phyloP scores from a whole-genome alignment of 2,113 vertebrate species.

The Vimba vimba region DNA sequence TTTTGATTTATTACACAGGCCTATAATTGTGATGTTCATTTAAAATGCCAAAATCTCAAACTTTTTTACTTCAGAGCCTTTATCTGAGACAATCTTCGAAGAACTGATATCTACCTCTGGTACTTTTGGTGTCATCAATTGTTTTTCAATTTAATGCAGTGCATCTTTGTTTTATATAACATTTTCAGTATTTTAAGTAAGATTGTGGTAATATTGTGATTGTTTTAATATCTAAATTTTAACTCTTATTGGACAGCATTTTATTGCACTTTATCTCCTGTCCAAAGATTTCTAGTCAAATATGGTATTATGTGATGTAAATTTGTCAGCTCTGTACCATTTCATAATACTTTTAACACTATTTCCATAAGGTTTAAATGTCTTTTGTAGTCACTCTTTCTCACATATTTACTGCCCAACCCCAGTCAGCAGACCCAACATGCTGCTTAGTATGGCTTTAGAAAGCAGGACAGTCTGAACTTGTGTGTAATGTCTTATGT shows the following conservation, averaged over 20 bases:
- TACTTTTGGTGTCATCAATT: neutral
- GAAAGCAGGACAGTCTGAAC: constrained; percentile 29
- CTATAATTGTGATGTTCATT: neutral
- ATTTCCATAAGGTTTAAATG: constrained; percentile 5
- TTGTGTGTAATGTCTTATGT: constrained; percentile 24
- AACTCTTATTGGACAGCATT: neutral
- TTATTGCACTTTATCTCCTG: neutral
- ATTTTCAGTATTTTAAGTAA: neutral
- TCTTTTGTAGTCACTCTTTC: neutral
- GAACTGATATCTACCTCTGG: neutral
- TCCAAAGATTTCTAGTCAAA: neutral
- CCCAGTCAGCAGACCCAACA: neutral
- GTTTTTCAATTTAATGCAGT: neutral
- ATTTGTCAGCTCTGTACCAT: neutral
- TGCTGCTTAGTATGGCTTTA: constrained; percentile 1
- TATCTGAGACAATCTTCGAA: neutral
- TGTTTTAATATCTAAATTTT: neutral
- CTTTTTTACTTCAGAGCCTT: neutral
- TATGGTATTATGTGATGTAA: neutral
- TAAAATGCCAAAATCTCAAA: neutral
- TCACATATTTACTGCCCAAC: neutral
- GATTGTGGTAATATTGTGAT: neutral
- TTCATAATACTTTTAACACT: neutral
- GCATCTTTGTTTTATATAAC: neutral
- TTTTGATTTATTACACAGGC: neutral